Conservation (phyloP, 1,140 invertebrate species). For the Antheraea pernyi region DNA sequence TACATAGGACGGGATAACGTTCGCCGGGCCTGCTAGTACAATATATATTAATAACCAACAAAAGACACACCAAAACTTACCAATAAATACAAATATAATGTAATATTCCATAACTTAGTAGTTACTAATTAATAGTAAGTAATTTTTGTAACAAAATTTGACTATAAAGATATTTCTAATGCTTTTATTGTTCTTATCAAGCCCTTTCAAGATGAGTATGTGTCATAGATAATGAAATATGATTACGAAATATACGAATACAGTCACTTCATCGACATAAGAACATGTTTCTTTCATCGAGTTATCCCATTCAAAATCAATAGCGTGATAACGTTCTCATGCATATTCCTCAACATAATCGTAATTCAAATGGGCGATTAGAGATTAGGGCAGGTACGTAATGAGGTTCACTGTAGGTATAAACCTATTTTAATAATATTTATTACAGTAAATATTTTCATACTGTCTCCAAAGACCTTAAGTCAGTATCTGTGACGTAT, state of each 20-base stretch:
- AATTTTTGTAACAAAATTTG: no score
- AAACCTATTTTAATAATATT: background rate
- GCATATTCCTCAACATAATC: conserved; percentile 63
- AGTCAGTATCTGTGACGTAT: no score
- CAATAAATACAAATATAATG: no score
- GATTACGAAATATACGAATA: conserved; percentile 2
- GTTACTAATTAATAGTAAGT: no score
- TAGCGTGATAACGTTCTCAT: conserved; percentile 56
- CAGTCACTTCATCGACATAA: background rate
- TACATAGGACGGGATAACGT: no score
- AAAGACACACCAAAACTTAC: no score
- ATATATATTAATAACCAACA: no score
- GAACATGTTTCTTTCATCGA: conserved; percentile 8
- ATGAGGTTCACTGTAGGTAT: background rate
- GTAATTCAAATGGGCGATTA: conserved; percentile 70
- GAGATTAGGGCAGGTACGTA: conserved; percentile 12
- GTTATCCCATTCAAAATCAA: conserved; percentile 59
- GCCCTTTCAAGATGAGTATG: background rate
- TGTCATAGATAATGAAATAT: background rate
- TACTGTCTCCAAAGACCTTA: no score
- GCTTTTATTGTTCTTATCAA: background rate
- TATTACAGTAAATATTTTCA: no score
- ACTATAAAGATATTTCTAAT: background rate
- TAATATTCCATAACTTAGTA: no score
- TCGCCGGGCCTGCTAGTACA: no score